Conservation (phyloP, 1,140 invertebrate species). For the Glossosoma conforme region DNA sequence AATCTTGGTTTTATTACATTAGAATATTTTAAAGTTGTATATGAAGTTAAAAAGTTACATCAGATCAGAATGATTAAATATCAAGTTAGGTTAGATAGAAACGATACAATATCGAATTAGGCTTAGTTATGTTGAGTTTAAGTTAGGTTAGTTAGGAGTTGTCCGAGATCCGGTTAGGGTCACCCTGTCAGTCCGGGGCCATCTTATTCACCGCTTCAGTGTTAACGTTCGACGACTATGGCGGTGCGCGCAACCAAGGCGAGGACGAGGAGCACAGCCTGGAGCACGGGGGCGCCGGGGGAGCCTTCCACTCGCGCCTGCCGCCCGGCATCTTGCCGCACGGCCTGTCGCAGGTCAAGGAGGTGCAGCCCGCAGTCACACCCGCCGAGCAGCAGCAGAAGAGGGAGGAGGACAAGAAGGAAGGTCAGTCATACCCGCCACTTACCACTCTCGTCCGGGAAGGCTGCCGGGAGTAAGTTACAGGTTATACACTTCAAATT, state of each 20-base stretch:
- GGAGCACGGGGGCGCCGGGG: constrained; percentile 48
- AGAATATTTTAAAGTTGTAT: too few relatives aligned
- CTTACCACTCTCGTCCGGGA: background rate
- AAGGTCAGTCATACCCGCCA: constrained; percentile 47
- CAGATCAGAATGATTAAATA: too few relatives aligned
- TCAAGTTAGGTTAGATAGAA: too few relatives aligned
- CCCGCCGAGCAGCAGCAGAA: constrained; percentile 69
- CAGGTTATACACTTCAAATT: too few relatives aligned
- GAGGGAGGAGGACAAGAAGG: constrained; percentile 64
- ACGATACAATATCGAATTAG: too few relatives aligned
- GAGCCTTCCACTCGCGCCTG: constrained; percentile 75
- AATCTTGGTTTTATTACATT: too few relatives aligned
- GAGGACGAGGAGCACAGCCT: constrained; percentile 89
- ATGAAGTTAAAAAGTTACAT: too few relatives aligned
- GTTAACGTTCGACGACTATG: constrained; percentile 95
- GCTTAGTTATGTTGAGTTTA: too few relatives aligned
- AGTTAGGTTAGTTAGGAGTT: background rate
- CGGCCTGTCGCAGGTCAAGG: constrained; percentile 91
- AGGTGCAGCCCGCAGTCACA: constrained; percentile 86
- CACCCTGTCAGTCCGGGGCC: constrained; percentile 37
- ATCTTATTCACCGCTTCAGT: constrained; percentile 90
- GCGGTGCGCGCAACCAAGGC: constrained; percentile 63
- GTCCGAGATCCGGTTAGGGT: constrained; percentile 13
- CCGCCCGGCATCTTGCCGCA: constrained; percentile 88
- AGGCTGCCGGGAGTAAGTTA: too few relatives aligned